Percentiles rank a stretch among this genome's conserved stretches.
phyloP scores from a whole-genome alignment of 2,113 vertebrate genomes.

The Colaptes auratus region DNA sequence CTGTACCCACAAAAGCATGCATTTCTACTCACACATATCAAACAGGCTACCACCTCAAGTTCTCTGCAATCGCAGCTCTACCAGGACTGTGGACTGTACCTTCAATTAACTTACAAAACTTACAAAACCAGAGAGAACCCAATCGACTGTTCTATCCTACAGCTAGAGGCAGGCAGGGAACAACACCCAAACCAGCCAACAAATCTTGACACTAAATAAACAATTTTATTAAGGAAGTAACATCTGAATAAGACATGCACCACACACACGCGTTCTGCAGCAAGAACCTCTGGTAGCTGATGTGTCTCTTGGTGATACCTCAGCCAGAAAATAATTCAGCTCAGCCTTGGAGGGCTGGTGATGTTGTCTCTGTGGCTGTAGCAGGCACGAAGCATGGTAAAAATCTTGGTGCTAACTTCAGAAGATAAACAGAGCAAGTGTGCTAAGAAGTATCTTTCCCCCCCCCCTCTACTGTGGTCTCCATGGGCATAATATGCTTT shows the following conservation, averaged over 20 bases:
- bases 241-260: not conserved
- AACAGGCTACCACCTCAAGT: not conserved
- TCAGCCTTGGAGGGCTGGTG: not conserved
- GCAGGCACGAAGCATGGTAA: not conserved
- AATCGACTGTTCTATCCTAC: not conserved
- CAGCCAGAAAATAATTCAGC: conserved; percentile 19
- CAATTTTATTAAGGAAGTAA: conserved; percentile 40
- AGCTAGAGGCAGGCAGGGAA: not conserved
- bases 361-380: not conserved
- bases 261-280: not conserved
- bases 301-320: not conserved
- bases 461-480: not conserved
- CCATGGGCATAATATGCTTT: not conserved
- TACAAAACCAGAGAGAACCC: not conserved
- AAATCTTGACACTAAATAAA: not conserved
- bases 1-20: not conserved
- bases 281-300: conserved; percentile 12
- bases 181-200: not conserved
- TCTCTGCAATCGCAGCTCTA: not conserved
- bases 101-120: not conserved
- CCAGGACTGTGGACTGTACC: not conserved
- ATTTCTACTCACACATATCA: not conserved
- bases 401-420: not conserved
- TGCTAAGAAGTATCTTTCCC: not conserved
- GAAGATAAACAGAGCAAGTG: not conserved